Evolutionary conservation across 2,113 vertebrate species (phyloP).

Genomic region (Lepidiolamprologus cunningtoni): DNA sequence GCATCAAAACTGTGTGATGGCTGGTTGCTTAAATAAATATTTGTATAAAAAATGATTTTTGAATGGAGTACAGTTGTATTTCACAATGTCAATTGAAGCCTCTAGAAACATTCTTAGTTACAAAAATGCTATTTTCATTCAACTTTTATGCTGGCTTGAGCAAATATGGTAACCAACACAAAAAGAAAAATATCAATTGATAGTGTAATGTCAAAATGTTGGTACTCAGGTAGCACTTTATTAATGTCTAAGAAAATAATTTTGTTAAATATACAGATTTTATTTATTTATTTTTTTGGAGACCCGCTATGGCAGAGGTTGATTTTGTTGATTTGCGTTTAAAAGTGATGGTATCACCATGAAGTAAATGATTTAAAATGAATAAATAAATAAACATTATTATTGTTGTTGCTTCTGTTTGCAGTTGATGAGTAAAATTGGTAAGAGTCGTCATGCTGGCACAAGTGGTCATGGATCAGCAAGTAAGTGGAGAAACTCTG

Average conservation of each 20-base stretch:
- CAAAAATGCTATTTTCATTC: not conserved
- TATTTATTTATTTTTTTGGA: not conserved
- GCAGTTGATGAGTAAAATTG: slow-evolving; percentile 40
- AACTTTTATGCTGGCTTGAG: not conserved
- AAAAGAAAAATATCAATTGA: not conserved
- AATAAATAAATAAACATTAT: not conserved
- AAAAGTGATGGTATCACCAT: not conserved
- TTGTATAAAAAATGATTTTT: not conserved
- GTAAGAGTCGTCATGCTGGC: slow-evolving; percentile 37
- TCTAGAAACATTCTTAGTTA: not conserved
- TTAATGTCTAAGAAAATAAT: not conserved
- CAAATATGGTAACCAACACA: not conserved
- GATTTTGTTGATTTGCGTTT: not conserved
- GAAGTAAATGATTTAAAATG: not conserved
- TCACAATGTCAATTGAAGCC: not conserved
- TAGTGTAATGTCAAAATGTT: not conserved
- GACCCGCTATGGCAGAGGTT: not conserved
- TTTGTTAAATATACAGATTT: not conserved
- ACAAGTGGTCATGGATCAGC: not conserved
- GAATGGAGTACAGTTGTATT: not conserved
- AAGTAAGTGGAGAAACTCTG: not conserved
- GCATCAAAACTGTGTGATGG: not conserved
- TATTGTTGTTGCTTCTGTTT: not conserved
- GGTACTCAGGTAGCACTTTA: not conserved
- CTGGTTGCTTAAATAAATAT: not conserved